Percentiles rank a stretch among this genome's conserved stretches.
phyloP scores from a whole-genome alignment of 37 sponge, comb jelly and placozoan genomes.

The Corticium candelabrum region DNA sequence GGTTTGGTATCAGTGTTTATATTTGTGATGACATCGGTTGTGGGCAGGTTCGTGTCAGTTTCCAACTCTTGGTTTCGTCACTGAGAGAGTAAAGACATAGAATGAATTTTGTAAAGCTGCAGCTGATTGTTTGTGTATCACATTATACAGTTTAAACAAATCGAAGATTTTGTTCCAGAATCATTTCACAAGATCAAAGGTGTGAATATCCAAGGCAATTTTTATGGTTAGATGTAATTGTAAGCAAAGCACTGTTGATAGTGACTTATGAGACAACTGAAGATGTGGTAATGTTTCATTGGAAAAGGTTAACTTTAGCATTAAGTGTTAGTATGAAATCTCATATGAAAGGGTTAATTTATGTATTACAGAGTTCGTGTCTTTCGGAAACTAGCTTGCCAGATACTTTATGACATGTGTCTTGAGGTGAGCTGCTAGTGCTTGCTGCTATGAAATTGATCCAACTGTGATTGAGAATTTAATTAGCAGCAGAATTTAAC shows the following conservation, averaged over 20 bases:
- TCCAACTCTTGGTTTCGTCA: conserved; percentile 99
- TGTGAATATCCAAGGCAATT: conserved; percentile 1
- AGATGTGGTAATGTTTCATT: conserved; percentile 58
- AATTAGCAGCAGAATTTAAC: no score
- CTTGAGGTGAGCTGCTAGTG: conserved; percentile 81
- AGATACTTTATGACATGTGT: conserved; percentile 71
- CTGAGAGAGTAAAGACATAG: conserved; percentile 93
- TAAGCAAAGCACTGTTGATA: conserved; percentile 11
- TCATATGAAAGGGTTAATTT: no score
- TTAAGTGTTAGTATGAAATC: neutral
- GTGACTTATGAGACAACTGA: conserved; percentile 41
- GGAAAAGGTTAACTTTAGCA: conserved; percentile 57
- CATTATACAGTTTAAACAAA: conserved; percentile 68
- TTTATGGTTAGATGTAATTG: neutral
- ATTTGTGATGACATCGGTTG: neutral
- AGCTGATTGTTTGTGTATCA: neutral
- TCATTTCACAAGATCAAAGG: conserved; percentile 89
- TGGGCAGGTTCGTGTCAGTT: conserved; percentile 77
- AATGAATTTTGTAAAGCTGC: no score
- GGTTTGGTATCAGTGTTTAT: neutral
- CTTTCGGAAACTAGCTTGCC: conserved; percentile 72
- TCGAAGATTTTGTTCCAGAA: conserved; percentile 80
- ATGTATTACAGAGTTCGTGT: conserved; percentile 47
- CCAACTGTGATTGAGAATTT: no score
- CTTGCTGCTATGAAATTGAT: no score